phyloP scores from a whole-genome alignment of 2,888 invertebrate genomes.

The Brenthis hecate region DNA sequence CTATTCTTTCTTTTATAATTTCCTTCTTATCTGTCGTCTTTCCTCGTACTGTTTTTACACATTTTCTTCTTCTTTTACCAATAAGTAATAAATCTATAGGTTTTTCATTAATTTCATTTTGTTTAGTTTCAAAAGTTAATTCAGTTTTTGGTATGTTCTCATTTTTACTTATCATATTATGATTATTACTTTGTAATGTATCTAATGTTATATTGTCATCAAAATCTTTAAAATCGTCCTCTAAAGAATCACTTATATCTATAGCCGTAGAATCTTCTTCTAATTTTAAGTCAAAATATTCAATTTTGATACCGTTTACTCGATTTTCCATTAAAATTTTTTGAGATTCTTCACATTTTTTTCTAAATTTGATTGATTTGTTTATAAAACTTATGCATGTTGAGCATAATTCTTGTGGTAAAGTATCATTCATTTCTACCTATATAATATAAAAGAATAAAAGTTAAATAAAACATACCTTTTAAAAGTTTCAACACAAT shows the following conservation, averaged over 20 bases:
- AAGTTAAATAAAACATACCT: neutral
- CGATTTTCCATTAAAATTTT: constrained; percentile 42
- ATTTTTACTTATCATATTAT: constrained; percentile 4
- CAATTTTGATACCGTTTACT: constrained; percentile 47
- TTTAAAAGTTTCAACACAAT: too few relatives aligned
- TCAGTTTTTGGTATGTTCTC: constrained; percentile 36
- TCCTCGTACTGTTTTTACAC: constrained; percentile 41
- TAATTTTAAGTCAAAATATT: constrained; percentile 39
- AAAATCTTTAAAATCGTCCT: constrained; percentile 51
- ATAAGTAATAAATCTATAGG: constrained; percentile 35
- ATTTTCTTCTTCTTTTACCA: constrained; percentile 46
- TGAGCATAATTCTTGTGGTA: constrained; percentile 51
- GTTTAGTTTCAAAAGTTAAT: constrained; percentile 35
- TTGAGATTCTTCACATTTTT: constrained; percentile 48
- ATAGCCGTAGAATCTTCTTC: constrained; percentile 44
- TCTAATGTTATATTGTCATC: constrained; percentile 53
- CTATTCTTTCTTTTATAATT: constrained; percentile 57
- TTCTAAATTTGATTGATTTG: constrained; percentile 47
- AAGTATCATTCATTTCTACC: constrained; percentile 48
- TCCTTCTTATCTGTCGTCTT: constrained; percentile 41
- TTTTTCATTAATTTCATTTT: constrained; percentile 32
- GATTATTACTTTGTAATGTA: constrained; percentile 36
- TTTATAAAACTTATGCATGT: constrained; percentile 49
- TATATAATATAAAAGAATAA: constrained; percentile 33
- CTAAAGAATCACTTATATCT: constrained; percentile 50